Base-by-base conservation (phyloP, 2,888 invertebrate species). In the Catocala nupta region DNA sequence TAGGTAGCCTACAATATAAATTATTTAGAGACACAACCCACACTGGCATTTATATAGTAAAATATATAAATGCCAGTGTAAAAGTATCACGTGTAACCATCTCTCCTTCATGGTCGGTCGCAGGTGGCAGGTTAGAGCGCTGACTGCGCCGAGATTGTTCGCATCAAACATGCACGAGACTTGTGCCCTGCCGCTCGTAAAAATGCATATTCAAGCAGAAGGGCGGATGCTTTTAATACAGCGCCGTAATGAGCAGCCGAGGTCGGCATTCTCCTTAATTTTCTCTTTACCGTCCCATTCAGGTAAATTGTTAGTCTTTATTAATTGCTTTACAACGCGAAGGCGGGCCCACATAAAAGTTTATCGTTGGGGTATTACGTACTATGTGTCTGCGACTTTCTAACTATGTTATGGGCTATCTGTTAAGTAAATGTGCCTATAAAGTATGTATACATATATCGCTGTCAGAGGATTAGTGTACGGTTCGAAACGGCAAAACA, bases 151-250 rank as follows among this genome's bases (percentile, higher is more conserved):
- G 93, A 90, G 93, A 93, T 94, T 93, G 87, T 75, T 70, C 85
- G 75, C 91, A 94, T 94, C 90, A 93, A 94, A 93, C 82, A 90
- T 94, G 89, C 90, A 94, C 75, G 88, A 89, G 59, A 78, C 53
- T 67, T 75, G 71, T 83, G 85, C 90, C 89, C 88, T 73, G 80
- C 73, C 73, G 88, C 87, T 90, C 93, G 90, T 94, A 94, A 94
- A 94, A 93, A 93, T 94, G 90, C 93, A 94, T 94, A 94, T 93
- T 94, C 89, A 90, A 92, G 83, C 83, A 87, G 86, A 87, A 85
- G 86, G 86, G 87, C 80, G 80, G 81, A 81, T 75, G 89, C 94
- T 90, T 93, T 94, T 94, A 94, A 94, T 93, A 92, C 90, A 77
- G 73, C 77, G 73, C 82, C 65, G 86, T 93, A 94, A 93, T 92